These are phyloP conservation scores for Oncorhynchus clarkii DNA, from an alignment of 2,113 vertebrate species.

Conservation along the genomic window DNA sequence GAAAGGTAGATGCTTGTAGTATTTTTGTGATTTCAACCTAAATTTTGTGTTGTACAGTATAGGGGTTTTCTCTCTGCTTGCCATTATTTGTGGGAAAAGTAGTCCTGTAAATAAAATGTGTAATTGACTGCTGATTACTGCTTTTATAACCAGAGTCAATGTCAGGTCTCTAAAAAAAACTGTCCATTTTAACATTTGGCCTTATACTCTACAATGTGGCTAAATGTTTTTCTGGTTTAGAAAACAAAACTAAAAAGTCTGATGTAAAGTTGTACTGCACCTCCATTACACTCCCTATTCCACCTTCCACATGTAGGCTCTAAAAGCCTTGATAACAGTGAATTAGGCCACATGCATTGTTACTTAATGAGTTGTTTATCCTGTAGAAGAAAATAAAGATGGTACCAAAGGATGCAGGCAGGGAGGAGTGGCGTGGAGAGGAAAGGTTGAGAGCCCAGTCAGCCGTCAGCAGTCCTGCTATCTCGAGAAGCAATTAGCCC, in stretches of 20 bases:
- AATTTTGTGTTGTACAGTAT: neutral
- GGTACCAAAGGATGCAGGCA: slow-evolving; percentile 14
- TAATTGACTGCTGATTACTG: neutral
- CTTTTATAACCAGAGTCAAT: too few species aligned
- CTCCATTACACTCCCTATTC: neutral
- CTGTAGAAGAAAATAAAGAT: slow-evolving; percentile 16
- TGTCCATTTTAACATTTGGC: too few species aligned
- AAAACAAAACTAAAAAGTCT: too few species aligned
- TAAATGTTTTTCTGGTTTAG: too few species aligned
- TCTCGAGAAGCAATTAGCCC: slow-evolving; percentile 85
- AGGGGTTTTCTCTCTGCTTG: neutral
- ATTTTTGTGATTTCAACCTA: neutral
- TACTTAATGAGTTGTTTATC: neutral
- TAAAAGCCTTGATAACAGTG: neutral
- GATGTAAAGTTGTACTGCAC: neutral
- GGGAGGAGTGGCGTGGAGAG: neutral
- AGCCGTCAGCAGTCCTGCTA: slow-evolving; percentile 66
- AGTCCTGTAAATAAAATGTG: neutral
- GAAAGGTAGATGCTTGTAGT: neutral
- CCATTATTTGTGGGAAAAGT: too few species aligned
- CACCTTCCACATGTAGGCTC: too few species aligned
- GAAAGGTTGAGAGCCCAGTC: slow-evolving; percentile 47
- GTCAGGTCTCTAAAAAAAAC: too few species aligned
- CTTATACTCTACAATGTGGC: too few species aligned
- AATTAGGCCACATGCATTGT: too few species aligned